These are phyloP conservation scores for Platorchestia sp. DNA, from an alignment of 1,140 invertebrate species.

Conservation along the genomic window DNA sequence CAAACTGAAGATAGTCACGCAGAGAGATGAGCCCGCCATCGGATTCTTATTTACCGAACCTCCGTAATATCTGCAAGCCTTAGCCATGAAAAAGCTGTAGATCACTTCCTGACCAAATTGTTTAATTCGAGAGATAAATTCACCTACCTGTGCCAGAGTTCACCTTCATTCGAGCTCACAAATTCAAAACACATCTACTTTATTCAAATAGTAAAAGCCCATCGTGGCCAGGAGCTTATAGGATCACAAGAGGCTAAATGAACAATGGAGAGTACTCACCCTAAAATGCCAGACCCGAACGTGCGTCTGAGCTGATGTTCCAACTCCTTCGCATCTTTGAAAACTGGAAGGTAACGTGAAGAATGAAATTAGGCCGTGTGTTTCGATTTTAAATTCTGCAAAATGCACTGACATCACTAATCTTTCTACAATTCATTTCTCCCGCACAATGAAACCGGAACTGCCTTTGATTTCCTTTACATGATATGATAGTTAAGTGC, in stretches of 20 bases:
- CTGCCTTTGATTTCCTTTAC: no score
- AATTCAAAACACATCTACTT: neutral
- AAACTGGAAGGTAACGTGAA: conserved; percentile 11
- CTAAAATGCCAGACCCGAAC: conserved; percentile 18
- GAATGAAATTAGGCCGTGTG: neutral
- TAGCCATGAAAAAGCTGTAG: no score
- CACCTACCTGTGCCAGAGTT: no score
- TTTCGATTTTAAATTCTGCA: neutral
- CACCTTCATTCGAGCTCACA: neutral
- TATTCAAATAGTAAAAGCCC: no score
- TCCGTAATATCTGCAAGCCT: no score
- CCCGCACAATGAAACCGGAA: neutral
- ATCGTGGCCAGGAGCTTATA: neutral
- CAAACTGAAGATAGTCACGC: no score
- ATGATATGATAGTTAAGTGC: neutral
- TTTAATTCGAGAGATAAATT: no score
- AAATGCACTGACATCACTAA: neutral
- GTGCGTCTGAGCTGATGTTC: conserved; percentile 39
- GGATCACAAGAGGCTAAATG: neutral
- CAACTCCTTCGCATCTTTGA: conserved; percentile 38
- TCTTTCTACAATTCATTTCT: neutral
- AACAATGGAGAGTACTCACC: neutral
- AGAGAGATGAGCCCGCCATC: no score
- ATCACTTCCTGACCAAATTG: no score
- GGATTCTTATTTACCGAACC: no score